Evolutionary conservation across 2,797 vertebrate species (phyloP).

Genomic region (Sebastes hubbsi): DNA sequence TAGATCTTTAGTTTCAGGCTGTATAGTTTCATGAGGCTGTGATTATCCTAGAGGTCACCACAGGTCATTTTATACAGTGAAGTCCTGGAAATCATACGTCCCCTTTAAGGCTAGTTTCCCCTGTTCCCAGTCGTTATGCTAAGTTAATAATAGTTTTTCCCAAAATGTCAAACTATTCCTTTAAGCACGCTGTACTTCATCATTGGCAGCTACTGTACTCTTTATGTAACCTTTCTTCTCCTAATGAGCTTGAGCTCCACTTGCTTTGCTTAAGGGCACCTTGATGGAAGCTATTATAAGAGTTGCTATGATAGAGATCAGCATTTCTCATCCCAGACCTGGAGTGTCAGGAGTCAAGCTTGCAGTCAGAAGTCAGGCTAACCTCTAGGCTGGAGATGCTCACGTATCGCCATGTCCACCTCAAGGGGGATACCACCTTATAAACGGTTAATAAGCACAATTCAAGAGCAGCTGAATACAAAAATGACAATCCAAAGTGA

Average conservation of each 20-base stretch:
- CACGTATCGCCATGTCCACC: not conserved
- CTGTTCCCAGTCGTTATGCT: not conserved
- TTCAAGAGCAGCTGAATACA: not conserved
- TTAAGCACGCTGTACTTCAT: not conserved
- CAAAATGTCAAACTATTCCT: not conserved
- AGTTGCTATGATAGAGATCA: not conserved
- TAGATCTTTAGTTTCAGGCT: no score
- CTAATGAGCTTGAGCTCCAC: conserved; percentile 7
- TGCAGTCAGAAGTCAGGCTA: conserved; percentile 1
- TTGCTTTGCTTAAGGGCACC: conserved; percentile 21
- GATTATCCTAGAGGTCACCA: no score
- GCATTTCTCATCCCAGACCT: not conserved
- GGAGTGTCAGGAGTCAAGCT: not conserved
- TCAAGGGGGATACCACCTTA: not conserved
- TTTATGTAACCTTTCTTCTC: not conserved
- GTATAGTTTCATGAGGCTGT: no score
- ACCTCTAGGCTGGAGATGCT: not conserved
- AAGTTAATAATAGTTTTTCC: not conserved
- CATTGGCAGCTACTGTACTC: not conserved
- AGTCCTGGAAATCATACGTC: not conserved
- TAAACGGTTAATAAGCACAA: conserved; percentile 8
- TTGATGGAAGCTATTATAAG: not conserved
- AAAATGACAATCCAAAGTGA: conserved; percentile 15
- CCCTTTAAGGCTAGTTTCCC: not conserved
- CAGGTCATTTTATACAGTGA: no score